Base-by-base conservation (phyloP, 2,888 invertebrate species). In the Thumatha senex region DNA sequence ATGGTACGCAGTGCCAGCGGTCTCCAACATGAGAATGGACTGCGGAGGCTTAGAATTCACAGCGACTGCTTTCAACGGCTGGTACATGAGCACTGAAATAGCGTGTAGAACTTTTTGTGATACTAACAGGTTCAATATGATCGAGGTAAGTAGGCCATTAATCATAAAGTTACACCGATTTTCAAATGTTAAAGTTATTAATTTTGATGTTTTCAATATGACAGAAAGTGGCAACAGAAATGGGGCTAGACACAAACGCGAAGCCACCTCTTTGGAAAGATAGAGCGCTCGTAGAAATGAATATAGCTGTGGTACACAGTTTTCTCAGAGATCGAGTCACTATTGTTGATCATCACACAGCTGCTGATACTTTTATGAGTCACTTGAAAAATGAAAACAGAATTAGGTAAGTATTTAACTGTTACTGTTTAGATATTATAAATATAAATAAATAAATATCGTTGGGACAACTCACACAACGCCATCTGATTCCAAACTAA, bases 41-140 rank as follows among this genome's bases (percentile, higher is more conserved):
- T 98, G 98, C 71, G 98, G 98, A 1, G 98, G 98, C 0, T 86
- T 98, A 34, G 96, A 98, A 82, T 98, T 98, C 81, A 96, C 98
- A 0, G 98, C 95, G 0, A 96, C 96, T 5, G 97, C 98, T 9
- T 98, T 99, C 89, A 98, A 98, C 80, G 98, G 98, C 24, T 98
- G 98, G 98, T 98, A 98, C 86, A 98, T 98, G 98, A 96, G 97
- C 62, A 98, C 98, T 0, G 98, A 99, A 92, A 97, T 99, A 55
- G 98, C 97, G 8, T 96, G 97, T 72, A 92, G 98, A 52, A 96
- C 98, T 87, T 92, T 98, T 14, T 96, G 98, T 76, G 98, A 99
- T 80, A 82, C 93, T 30, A 95, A 95, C 72, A 93, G 98, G 48
- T 95, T 96, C 67, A 98, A 98, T 86, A 92, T 98, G 71, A 84